Evolutionary conservation across 2,888 invertebrate species (phyloP).

Genomic region (Aelia acuminata): DNA sequence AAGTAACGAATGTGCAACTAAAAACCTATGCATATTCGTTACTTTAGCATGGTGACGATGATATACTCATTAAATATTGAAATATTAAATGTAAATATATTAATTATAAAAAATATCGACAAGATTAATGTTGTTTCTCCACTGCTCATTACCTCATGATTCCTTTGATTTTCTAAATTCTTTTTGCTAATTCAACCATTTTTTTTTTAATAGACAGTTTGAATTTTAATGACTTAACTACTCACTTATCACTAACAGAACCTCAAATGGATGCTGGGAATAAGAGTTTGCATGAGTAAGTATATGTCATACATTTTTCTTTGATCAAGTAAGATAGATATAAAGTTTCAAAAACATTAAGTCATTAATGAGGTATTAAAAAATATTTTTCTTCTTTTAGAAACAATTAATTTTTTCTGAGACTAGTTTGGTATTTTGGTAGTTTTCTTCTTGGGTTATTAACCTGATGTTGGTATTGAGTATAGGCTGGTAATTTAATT

Average conservation of each 20-base stretch:
- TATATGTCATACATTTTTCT: not conserved
- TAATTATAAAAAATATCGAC: not conserved
- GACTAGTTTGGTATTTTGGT: not conserved
- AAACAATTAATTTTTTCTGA: too few relatives aligned
- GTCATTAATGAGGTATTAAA: not conserved
- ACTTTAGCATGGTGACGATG: too few relatives aligned
- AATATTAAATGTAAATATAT: not conserved
- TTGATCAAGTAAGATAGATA: not conserved
- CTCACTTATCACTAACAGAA: constrained; percentile 51
- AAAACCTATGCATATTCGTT: too few relatives aligned
- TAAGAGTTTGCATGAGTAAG: constrained; percentile 52
- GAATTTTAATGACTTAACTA: constrained; percentile 29
- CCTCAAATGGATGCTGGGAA: constrained; percentile 22
- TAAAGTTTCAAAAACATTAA: not conserved
- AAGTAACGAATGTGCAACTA: too few relatives aligned
- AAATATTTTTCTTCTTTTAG: not conserved
- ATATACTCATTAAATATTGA: not conserved
- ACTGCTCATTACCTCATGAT: not conserved
- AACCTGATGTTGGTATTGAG: not conserved
- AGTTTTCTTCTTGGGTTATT: not conserved
- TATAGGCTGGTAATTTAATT: not conserved
- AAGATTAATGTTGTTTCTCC: constrained; percentile 30
- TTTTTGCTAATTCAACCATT: not conserved
- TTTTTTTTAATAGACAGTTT: constrained; percentile 51
- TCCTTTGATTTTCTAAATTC: not conserved